Evolutionary conservation across 2,888 invertebrate genomes (phyloP).

Genomic region (Volucella inanis): DNA sequence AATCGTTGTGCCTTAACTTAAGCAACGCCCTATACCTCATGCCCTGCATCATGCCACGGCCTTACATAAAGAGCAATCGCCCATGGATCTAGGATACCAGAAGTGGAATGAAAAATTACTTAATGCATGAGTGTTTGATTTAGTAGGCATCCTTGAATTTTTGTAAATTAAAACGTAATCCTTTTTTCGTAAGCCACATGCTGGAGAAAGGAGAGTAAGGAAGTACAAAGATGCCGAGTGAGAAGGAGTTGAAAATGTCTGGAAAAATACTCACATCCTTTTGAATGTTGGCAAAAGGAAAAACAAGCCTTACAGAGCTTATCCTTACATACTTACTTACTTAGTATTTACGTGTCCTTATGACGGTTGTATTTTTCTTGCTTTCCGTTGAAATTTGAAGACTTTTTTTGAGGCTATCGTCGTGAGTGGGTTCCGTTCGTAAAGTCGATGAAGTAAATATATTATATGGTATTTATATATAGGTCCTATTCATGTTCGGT

Average conservation of each 20-base stretch:
- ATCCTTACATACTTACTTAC: background rate
- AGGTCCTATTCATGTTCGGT: slow-evolving; percentile 14
- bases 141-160: slow-evolving; percentile 52
- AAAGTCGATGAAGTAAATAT: background rate
- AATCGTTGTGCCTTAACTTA: slow-evolving; percentile 47
- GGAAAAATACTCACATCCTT: background rate
- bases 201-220: background rate
- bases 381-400: slow-evolving; percentile 15
- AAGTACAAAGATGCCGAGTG: slow-evolving; percentile 1
- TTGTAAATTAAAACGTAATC: slow-evolving; percentile 49
- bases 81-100: slow-evolving; percentile 1
- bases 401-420: background rate
- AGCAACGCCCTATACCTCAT: slow-evolving; percentile 23
- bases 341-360: background rate
- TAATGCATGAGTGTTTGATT: slow-evolving; percentile 59
- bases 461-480: background rate
- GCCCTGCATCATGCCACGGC: slow-evolving; percentile 20
- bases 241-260: slow-evolving; percentile 11
- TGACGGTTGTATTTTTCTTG: slow-evolving; percentile 8
- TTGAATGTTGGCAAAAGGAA: background rate
- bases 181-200: slow-evolving; percentile 6
- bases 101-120: slow-evolving; percentile 16
- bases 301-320: background rate
- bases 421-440: background rate
- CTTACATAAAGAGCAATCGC: slow-evolving; percentile 35